Evolutionary conservation across 2,113 vertebrate species (phyloP), one percentile per base, ranked within the genome.

Genomic region (Dascyllus trimaculatus): DNA sequence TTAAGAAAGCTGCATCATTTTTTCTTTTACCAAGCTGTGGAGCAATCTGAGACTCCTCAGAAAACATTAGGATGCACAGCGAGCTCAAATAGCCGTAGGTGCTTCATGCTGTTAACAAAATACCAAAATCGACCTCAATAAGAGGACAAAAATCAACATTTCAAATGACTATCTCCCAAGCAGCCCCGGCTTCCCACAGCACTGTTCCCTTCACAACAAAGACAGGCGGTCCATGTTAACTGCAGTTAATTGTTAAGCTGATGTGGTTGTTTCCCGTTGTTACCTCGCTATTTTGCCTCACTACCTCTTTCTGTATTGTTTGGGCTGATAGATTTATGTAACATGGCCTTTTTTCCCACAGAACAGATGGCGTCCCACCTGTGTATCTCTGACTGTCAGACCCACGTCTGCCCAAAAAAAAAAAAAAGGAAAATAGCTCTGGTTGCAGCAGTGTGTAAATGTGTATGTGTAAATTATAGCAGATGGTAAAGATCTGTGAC

Each of bases 291-390:
- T 43, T 43, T 14, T 43, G n/a, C 32, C 24, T 56, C 21, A 38
- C 21, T 61, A 7, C 32, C 14, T 49, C 17, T 53, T 18, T 58
- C 22, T 67, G n/a, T 32, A 49, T 22, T 56, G 32, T 52, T 52
- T 46, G 25, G 22, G 24, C 9, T 0, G 0, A 32, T 26, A 24
- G n/a, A 69, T 71, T 66, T 32, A 10, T 77, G 14, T 78, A 25
- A n/a, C 26, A 60, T 54, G 45, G 26, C 5, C 5, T 0, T 17
- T 68, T 71, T 72, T n/a, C n/a, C 24, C 62, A 73, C 58, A 22
- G 63, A 75, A 64, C 35, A 77, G 67, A 76, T 85, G 35, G 19
- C 19, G 17, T 54, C 35, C 56, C 38, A 43, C 9, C 26, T 68
- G 70, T 52, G 49, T 45, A 10, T 25, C 40, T 64, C 19, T 46